Conservation (phyloP, 2,113 vertebrate genomes). For the Vanacampus margaritifer region DNA sequence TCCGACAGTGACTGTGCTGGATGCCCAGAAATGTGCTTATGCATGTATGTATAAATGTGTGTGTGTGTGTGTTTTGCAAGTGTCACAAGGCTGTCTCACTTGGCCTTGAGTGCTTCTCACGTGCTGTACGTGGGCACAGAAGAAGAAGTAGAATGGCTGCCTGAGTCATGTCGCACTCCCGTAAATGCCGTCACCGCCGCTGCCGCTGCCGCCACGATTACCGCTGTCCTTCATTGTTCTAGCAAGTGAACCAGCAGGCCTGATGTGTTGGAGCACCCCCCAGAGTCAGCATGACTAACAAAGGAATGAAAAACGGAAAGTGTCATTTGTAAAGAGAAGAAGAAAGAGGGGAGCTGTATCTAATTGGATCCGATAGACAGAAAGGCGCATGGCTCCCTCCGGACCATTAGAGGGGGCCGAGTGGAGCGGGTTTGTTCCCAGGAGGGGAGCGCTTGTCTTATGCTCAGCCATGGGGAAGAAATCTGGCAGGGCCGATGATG, state of each 20-base stretch:
- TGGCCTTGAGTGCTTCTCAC: slow-evolving; percentile 49
- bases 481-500: slow-evolving; percentile 64
- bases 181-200: slow-evolving; percentile 42
- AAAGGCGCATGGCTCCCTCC: slow-evolving; percentile 62
- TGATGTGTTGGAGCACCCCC: slow-evolving; percentile 34
- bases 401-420: slow-evolving; percentile 66
- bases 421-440: slow-evolving; percentile 65
- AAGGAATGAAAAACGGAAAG: slow-evolving; percentile 26
- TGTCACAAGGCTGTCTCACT: slow-evolving; percentile 54
- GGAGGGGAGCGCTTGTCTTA: slow-evolving; percentile 67
- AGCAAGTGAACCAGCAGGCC: slow-evolving; percentile 51
- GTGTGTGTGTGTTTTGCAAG: slow-evolving; percentile 18
- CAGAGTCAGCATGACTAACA: slow-evolving; percentile 3
- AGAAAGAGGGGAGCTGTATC: slow-evolving; percentile 51
- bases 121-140: slow-evolving; percentile 35
- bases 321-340: slow-evolving; percentile 39
- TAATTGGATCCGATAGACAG: slow-evolving; percentile 69
- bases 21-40: slow-evolving; percentile 21
- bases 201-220: slow-evolving; percentile 43
- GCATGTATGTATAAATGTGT: not conserved
- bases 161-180: slow-evolving; percentile 59
- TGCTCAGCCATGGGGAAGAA: slow-evolving; percentile 72
- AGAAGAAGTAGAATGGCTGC: slow-evolving; percentile 31
- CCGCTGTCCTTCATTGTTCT: slow-evolving; percentile 47
- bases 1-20: slow-evolving; percentile 26